phyloP scores from a whole-genome alignment of 2,797 vertebrate genomes.

The Gobio occitaniae region DNA sequence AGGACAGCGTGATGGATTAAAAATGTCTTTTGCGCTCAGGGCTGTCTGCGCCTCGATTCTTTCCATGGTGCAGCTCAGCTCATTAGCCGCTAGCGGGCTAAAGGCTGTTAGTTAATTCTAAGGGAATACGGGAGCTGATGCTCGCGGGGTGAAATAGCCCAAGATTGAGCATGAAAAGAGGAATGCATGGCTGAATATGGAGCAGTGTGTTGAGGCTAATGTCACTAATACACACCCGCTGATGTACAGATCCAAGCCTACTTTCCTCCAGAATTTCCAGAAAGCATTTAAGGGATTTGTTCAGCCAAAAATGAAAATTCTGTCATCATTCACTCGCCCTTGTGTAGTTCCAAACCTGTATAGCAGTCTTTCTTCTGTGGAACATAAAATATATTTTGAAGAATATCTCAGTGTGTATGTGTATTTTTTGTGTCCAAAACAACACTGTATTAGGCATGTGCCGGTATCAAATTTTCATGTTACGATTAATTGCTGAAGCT shows the following conservation, averaged over 20 bases:
- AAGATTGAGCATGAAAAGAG: neutral
- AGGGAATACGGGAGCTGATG: constrained; percentile 12
- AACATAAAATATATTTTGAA: neutral
- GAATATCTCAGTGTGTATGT: neutral
- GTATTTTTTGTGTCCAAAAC: neutral
- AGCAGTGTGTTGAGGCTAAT: constrained; percentile 7
- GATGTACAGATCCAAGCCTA: neutral
- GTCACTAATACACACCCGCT: neutral
- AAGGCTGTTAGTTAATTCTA: constrained; percentile 28
- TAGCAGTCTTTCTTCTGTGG: neutral
- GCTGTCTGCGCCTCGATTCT: constrained; percentile 21
- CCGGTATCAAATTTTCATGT: no score
- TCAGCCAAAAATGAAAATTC: neutral
- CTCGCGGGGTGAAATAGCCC: constrained; percentile 3
- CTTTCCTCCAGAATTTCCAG: neutral
- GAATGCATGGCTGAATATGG: neutral
- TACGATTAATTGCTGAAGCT: no score
- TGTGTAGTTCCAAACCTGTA: neutral
- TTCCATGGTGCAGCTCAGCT: constrained; percentile 31
- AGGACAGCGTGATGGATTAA: constrained; percentile 45
- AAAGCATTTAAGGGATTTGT: neutral
- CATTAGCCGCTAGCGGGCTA: constrained; percentile 29
- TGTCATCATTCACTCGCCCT: neutral
- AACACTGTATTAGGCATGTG: neutral
- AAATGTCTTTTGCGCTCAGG: constrained; percentile 41